A percentile compares a stretch with the other conserved stretches of the same genome.
Evolutionary conservation across 2,797 vertebrate species (phyloP).

Genomic region (Xenops minutus): DNA sequence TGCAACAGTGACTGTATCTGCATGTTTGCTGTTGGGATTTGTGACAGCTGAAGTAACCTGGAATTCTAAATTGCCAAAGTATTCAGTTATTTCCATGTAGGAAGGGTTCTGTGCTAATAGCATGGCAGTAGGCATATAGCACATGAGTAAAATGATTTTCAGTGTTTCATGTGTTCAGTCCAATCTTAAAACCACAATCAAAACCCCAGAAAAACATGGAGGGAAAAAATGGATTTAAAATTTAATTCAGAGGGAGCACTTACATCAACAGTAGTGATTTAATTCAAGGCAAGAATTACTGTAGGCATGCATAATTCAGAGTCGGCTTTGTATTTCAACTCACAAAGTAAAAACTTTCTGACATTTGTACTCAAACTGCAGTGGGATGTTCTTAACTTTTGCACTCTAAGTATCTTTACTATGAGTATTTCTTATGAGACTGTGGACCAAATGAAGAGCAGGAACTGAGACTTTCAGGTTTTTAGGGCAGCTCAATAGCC

Average conservation of each 20-base stretch:
- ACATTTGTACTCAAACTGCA: neutral
- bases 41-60: neutral
- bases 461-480: neutral
- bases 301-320: neutral
- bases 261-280: neutral
- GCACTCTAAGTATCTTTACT: accelerated
- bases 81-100: neutral
- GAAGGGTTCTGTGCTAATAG: neutral
- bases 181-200: neutral
- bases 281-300: neutral
- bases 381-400: neutral
- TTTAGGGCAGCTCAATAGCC: neutral
- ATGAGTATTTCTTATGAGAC: neutral
- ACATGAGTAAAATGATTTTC: neutral
- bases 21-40: neutral
- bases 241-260: neutral
- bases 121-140: neutral
- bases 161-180: neutral
- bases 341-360: neutral
- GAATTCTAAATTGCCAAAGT: neutral
- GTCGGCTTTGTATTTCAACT: neutral
- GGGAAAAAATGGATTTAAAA: neutral
- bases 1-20: neutral
- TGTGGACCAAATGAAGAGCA: neutral
- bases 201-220: neutral